Base-by-base conservation (phyloP, 2,113 vertebrate genomes). In the Paramisgurnus dabryanus region DNA sequence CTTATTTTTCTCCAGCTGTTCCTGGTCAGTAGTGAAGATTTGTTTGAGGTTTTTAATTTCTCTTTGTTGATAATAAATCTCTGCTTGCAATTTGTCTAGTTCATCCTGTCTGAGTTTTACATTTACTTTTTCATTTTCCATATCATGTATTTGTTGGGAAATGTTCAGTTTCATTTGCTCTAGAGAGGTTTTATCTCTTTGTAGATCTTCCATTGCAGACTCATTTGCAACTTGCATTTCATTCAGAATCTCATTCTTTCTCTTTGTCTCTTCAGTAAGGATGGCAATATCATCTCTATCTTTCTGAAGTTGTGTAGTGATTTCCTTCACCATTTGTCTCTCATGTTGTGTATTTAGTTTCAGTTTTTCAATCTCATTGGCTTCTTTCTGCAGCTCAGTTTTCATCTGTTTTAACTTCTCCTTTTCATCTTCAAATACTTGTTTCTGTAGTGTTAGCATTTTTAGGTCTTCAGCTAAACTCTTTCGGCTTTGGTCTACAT, bases 221-320 rank as follows among this genome's bases (percentile, higher is more conserved):
- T 63, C 57, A 60, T 69, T 17, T 71, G 73, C 61, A 41, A 67
- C 4, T 79, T 72, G 13, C 22, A 70, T 66, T 7, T 82, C 60
- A 55, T n/a, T 79, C 71, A 3, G 78, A 12, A 2, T 67, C 79
- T 39, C 0, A 75, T 53, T 12, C 34, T 82, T 58, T 55, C 81
- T 84, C 13, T 50, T 7, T 81, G 15, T n/a, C 34, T 81, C 65
- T 17, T 60, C 22, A 9, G 39, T 22, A 12, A 45, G 11, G 3
- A 7, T 8, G n/a, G 10, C 4, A 9, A 55, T 76, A 61, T 81
- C 43, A 11, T 76, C 66, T 60, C 15, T 79, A 5, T 79, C 27
- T 41, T 71, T 79, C 12, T 64, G 27, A 41, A 64, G 57, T 18
- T 71, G 27, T 6, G n/a, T 61, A 4, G 7, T 2, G 22, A 70